Evolutionary conservation across 2,888 invertebrate genomes (phyloP).

Genomic region (Microdon myrmicae): DNA sequence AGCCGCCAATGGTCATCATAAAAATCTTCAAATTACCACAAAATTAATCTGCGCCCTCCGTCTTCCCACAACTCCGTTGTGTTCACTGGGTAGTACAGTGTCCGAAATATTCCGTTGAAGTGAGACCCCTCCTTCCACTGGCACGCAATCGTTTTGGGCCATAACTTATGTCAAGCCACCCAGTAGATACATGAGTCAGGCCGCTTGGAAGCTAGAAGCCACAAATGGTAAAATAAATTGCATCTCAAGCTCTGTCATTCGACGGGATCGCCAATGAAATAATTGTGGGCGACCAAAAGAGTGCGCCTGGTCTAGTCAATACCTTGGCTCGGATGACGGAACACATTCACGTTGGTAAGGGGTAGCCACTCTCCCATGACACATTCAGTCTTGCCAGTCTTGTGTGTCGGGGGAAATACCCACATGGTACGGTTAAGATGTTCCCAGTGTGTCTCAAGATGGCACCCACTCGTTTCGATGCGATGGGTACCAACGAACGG

Average conservation of each 20-base stretch:
- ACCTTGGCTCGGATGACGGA: slow-evolving; percentile 11
- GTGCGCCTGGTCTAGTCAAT: slow-evolving; percentile 31
- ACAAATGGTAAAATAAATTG: slow-evolving; percentile 19
- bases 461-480: slow-evolving; percentile 28
- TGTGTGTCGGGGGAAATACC: slow-evolving; percentile 40
- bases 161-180: slow-evolving; percentile 23
- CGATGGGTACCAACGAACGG: slow-evolving; percentile 6
- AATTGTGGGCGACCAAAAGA: slow-evolving; percentile 35
- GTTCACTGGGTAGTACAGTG: slow-evolving; percentile 19
- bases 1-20: slow-evolving; percentile 17
- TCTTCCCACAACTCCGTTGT: slow-evolving; percentile 36
- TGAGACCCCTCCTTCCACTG: slow-evolving; percentile 24
- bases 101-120: too few species aligned
- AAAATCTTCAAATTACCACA: slow-evolving; percentile 24
- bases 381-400: too few species aligned
- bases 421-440: slow-evolving; percentile 44
- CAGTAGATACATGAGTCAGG: slow-evolving; percentile 17
- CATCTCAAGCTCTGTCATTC: neutral
- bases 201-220: slow-evolving; percentile 12
- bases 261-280: slow-evolving; percentile 31
- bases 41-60: slow-evolving; percentile 24
- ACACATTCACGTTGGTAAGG: slow-evolving; percentile 6
- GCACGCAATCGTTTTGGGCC: neutral
- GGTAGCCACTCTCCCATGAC: slow-evolving; percentile 48
- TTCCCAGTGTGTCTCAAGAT: slow-evolving; percentile 31